phyloP scores from a whole-genome alignment of 2,113 vertebrate genomes.

The Jacana jacana region DNA sequence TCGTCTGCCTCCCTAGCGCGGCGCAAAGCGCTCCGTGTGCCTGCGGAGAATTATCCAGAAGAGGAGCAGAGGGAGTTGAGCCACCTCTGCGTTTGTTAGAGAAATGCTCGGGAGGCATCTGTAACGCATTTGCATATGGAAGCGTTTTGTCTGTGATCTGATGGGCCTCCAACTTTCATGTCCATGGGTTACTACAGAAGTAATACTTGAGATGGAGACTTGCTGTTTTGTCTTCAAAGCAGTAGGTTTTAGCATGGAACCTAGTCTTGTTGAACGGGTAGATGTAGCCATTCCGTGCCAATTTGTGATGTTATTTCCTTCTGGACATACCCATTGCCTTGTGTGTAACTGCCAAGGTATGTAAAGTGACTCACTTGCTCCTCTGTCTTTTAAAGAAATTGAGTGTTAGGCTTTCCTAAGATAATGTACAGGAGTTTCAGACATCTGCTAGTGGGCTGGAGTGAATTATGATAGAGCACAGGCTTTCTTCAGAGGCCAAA shows the following conservation, averaged over 20 bases:
- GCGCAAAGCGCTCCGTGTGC: neutral
- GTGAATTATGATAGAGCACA: neutral
- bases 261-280: neutral
- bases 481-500: neutral
- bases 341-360: neutral
- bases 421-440: neutral
- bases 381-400: neutral
- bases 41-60: constrained; percentile 22
- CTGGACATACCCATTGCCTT: neutral
- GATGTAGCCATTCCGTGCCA: neutral
- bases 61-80: neutral
- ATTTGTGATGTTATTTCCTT: constrained; percentile 16
- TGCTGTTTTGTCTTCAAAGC: neutral
- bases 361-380: constrained; percentile 20
- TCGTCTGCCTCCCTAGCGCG: rapidly evolving
- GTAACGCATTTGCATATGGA: neutral
- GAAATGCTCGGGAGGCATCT: neutral
- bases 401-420: neutral
- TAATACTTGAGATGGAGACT: neutral
- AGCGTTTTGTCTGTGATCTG: neutral
- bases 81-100: neutral
- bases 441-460: neutral
- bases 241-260: neutral
- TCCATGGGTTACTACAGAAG: neutral
- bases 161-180: neutral